Base-by-base conservation (phyloP, 2,113 vertebrate genomes). In the Anser brachyrhynchus region DNA sequence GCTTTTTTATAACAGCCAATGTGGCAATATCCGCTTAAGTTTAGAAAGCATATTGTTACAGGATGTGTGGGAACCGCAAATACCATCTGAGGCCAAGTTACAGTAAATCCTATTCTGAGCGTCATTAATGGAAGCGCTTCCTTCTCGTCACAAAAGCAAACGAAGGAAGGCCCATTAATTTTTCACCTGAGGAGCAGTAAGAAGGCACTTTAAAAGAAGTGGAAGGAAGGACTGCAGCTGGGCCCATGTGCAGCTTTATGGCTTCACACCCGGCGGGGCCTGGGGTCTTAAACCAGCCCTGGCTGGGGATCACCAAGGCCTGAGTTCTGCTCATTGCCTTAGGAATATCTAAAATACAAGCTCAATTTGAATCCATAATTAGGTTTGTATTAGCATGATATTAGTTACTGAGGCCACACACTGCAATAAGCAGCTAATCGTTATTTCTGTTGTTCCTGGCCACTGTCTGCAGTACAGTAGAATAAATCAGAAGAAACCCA, bases 21-120 rank as follows among this genome's bases (percentile, higher is more conserved):
- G 74, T 88, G 64, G 95, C 55, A 93, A 74, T 86, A 92, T 87
- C 74, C 64, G 28, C n/a, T 92, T 21, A 72, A 95, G 89, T 96
- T 87, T 91, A 93, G 91, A 96, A 95, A 93, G 92, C 65, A 55
- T 80, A 85, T 92, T 95, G 91, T 91, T 92, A 71, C 84, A 95
- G 92, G 87, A 96, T 97, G 86, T 79, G 83, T 96, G 96, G 92
- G 90, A 95, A 96, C 91, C 76, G 90, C 93, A 95, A 92, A 72
- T 76, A 72, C 84, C 86, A 95, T 64, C 71, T 51, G 77, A 97
- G 87, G 88, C 95, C 81, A 92, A 84, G 82, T 97, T 97, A 89
- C 95, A 87, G 91, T 95, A 97, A 96, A 94, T 91, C 58, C 76
- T 96, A 75, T 96, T 97, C 95, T 96, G 96, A 72, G 89, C 58